Conservation (phyloP, 2,113 vertebrate genomes). For the Chaetura pelagica region DNA sequence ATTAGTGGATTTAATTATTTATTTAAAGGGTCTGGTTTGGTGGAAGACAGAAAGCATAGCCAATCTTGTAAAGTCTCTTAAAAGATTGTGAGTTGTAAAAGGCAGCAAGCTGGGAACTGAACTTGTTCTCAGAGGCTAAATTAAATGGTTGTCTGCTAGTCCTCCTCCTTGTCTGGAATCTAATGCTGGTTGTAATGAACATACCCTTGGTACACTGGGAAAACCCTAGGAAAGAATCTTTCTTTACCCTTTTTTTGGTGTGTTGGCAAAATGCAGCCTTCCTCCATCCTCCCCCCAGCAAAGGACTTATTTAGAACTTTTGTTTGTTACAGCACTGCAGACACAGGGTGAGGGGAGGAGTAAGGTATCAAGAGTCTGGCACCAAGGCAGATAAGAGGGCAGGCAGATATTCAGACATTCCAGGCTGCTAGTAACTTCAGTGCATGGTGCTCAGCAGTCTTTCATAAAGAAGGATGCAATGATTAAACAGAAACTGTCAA, state of each 20-base stretch:
- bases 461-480: slow-evolving; percentile 38
- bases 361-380: slow-evolving; percentile 9
- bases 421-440: slow-evolving; percentile 1
- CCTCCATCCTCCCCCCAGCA: neutral
- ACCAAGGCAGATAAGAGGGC: slow-evolving; percentile 35
- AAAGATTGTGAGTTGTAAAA: neutral
- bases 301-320: slow-evolving; percentile 7
- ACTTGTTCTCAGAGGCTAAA: neutral
- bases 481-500: slow-evolving; percentile 58
- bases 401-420: slow-evolving; percentile 38
- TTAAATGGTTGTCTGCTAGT: neutral
- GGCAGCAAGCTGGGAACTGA: neutral
- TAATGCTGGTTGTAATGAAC: neutral
- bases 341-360: neutral
- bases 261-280: neutral
- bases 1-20: neutral
- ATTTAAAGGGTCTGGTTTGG: neutral
- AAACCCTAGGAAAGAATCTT: neutral
- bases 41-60: neutral
- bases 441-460: slow-evolving; percentile 16
- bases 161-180: neutral
- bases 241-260: neutral
- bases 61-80: neutral
- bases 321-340: slow-evolving; percentile 12
- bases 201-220: neutral